Percentiles rank a stretch among this genome's conserved stretches.
phyloP scores from a whole-genome alignment of 2,113 vertebrate genomes.

The Picathartes gymnocephalus region DNA sequence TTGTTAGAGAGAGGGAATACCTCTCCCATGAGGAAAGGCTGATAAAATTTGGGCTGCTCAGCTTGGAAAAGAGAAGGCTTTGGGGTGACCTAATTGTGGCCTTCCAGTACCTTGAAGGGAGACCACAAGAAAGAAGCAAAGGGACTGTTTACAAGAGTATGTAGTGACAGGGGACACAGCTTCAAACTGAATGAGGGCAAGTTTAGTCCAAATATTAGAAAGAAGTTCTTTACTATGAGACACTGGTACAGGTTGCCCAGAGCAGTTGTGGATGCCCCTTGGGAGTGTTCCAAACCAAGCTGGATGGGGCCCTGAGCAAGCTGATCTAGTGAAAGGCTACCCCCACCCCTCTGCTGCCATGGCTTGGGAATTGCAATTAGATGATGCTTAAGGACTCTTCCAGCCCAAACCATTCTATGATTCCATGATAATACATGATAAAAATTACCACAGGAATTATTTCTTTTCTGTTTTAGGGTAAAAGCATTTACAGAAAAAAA shows the following conservation, averaged over 20 bases:
- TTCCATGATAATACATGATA: not conserved
- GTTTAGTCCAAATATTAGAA: not conserved
- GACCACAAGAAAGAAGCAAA: not conserved
- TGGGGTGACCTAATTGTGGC: not conserved
- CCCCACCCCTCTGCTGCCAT: accelerated
- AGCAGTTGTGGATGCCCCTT: not conserved
- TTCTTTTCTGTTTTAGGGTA: not conserved
- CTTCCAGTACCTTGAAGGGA: not conserved
- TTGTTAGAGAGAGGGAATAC: not conserved
- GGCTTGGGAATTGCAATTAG: not conserved
- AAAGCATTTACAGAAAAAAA: not conserved
- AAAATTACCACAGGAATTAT: not conserved
- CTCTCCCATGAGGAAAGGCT: not conserved
- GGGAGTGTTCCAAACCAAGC: not conserved
- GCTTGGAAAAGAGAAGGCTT: not conserved
- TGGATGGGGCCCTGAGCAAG: not conserved
- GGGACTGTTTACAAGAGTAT: not conserved
- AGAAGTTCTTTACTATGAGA: not conserved
- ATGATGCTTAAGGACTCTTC: not conserved
- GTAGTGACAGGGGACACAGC: accelerated
- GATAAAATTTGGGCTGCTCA: not conserved
- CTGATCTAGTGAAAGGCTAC: not conserved
- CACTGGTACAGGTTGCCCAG: not conserved
- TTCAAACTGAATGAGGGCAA: not conserved
- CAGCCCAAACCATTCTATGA: not conserved